Conservation (phyloP, 2,113 vertebrate genomes). For the Leucoraja erinaceus region DNA sequence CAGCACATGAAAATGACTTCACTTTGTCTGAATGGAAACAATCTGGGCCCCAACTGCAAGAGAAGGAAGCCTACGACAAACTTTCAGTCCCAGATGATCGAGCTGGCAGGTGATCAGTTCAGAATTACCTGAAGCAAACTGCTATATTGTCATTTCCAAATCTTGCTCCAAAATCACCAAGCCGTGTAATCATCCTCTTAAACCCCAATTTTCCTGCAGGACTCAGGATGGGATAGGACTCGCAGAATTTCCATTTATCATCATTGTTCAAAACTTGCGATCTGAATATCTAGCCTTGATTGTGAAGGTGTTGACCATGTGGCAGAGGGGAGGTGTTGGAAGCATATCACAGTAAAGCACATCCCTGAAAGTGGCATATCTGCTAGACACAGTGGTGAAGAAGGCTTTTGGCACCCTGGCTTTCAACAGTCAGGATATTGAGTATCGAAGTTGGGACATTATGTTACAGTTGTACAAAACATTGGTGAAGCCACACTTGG, state of each 20-base stretch:
- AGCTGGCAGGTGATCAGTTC: conserved; percentile 53
- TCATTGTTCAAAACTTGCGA: neutral
- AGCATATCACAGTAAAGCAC: too few species aligned
- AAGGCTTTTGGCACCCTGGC: too few species aligned
- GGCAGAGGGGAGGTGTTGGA: too few species aligned
- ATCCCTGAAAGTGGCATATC: too few species aligned
- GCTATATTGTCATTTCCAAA: neutral
- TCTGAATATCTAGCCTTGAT: neutral
- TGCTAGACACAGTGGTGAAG: too few species aligned
- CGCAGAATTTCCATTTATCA: neutral
- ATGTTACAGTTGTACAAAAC: too few species aligned
- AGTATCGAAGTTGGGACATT: too few species aligned
- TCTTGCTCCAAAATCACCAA: neutral
- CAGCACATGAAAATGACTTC: conserved; percentile 41
- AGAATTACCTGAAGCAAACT: neutral
- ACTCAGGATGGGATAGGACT: neutral
- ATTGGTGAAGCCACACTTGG: too few species aligned
- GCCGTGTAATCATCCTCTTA: too few species aligned
- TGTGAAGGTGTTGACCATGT: neutral
- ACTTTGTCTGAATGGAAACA: conserved; percentile 38
- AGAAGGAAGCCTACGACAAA: neutral
- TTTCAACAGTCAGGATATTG: too few species aligned
- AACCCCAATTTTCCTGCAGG: neutral
- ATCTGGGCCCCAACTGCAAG: conserved; percentile 42
- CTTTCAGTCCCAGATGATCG: neutral